Conservation (phyloP, 1,140 invertebrate genomes). For the Harpegnathos saltator region DNA sequence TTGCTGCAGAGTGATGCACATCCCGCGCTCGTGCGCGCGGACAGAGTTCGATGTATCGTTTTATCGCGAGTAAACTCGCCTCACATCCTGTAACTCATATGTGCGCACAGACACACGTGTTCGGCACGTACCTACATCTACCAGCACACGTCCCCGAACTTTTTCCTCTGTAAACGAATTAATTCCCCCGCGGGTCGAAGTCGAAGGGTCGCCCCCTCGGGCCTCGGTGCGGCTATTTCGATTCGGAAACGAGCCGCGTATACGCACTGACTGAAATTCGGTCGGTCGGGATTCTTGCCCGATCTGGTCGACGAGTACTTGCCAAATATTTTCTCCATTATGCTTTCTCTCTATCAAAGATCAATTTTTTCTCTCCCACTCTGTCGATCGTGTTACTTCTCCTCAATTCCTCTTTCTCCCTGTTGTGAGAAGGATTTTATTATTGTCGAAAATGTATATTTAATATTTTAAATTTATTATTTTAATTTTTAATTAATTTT, state of each 20-base stretch:
- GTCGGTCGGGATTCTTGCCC: neutral
- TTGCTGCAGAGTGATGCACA: conserved; percentile 44
- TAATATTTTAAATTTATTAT: too few species aligned
- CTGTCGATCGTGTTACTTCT: too few species aligned
- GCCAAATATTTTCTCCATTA: neutral
- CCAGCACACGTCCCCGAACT: conserved; percentile 33
- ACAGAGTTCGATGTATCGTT: conserved; percentile 42
- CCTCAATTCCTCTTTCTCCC: too few species aligned
- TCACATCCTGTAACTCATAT: conserved; percentile 68
- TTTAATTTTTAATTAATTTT: too few species aligned
- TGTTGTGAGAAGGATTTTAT: too few species aligned
- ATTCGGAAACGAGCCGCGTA: neutral
- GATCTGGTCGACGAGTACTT: neutral
- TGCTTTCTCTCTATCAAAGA: too few species aligned
- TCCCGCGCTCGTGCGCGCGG: conserved; percentile 17
- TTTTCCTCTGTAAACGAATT: conserved; percentile 65
- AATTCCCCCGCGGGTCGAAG: conserved; percentile 54
- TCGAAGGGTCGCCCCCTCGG: conserved; percentile 59
- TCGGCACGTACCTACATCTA: neutral
- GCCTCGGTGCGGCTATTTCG: too few species aligned
- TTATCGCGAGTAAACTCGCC: conserved; percentile 53
- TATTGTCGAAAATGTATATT: too few species aligned
- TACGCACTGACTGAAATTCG: conserved; percentile 2
- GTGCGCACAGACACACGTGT: neutral
- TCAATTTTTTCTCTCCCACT: too few species aligned